Evolutionary conservation across 1,140 invertebrate species (phyloP).

Genomic region (Apis cerana): DNA sequence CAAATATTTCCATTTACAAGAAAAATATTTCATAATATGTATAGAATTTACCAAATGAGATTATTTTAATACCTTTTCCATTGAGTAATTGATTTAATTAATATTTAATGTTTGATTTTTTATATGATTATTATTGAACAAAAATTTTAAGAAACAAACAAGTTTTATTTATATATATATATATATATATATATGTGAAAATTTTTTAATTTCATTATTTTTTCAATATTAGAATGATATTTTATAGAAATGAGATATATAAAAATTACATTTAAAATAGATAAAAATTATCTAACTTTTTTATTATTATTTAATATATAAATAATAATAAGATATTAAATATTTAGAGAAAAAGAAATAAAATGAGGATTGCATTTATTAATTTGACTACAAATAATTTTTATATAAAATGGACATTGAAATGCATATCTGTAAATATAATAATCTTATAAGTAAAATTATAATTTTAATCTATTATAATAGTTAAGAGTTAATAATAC

Average conservation of each 20-base stretch:
- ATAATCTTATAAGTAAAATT: slow-evolving; percentile 28
- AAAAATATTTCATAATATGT: background rate
- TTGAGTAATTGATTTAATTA: background rate
- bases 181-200: background rate
- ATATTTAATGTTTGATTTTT: background rate
- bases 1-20: slow-evolving; percentile 22
- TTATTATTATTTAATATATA: slow-evolving; percentile 26
- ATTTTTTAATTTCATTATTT: background rate
- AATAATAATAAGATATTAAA: slow-evolving; percentile 29
- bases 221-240: slow-evolving; percentile 18
- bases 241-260: slow-evolving; percentile 29
- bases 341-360: slow-evolving; percentile 5
- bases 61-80: slow-evolving; percentile 13
- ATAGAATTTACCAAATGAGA: slow-evolving; percentile 1
- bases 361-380: slow-evolving; percentile 30
- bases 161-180: background rate
- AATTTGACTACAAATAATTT: slow-evolving; percentile 29
- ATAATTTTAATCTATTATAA: slow-evolving; percentile 29
- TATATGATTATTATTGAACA: slow-evolving; percentile 2
- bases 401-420: slow-evolving; percentile 31
- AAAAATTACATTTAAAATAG: slow-evolving; percentile 31
- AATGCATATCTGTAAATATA: slow-evolving; percentile 27
- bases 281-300: slow-evolving; percentile 36
- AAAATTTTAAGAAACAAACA: background rate
- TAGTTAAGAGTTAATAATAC: slow-evolving; percentile 46